Conservation (phyloP, 2,888 invertebrate species). For the Drosophila yooni region DNA sequence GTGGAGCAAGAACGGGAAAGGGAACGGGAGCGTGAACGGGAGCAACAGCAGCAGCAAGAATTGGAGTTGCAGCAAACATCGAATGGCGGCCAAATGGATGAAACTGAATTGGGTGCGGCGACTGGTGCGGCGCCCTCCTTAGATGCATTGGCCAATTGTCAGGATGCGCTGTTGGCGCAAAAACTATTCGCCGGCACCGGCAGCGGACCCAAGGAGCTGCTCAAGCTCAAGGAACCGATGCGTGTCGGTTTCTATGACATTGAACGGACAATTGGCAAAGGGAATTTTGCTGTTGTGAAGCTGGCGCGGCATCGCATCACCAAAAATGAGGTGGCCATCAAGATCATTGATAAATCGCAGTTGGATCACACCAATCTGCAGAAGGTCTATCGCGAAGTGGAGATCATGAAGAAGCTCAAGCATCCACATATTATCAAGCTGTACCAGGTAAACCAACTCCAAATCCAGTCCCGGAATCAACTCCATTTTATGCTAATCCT, state of each 20-base stretch:
- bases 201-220: constrained; percentile 65
- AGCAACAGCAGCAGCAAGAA: constrained; percentile 3
- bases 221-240: constrained; percentile 88
- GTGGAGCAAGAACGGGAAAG: background rate
- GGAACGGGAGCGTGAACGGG: constrained; percentile 7
- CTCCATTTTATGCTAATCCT: background rate
- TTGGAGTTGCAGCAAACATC: constrained; percentile 5
- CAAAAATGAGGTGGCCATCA: constrained; percentile 99
- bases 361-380: constrained; percentile 95
- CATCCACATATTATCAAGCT: constrained; percentile 99
- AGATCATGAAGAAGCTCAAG: constrained; percentile 97
- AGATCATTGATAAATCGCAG: constrained; percentile 97
- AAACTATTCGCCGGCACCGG: constrained; percentile 62
- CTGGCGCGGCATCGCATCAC: constrained; percentile 98
- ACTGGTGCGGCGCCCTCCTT: constrained; percentile 56
- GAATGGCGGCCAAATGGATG: constrained; percentile 9
- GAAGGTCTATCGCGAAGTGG: constrained; percentile 98
- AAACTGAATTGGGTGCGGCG: constrained; percentile 24
- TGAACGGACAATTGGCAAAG: constrained; percentile 98
- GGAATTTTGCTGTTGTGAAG: constrained; percentile 99
- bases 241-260: constrained; percentile 99
- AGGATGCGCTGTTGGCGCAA: constrained; percentile 65
- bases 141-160: constrained; percentile 68
- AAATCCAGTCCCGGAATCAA: background rate
- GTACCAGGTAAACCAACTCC: constrained; percentile 90